A percentile compares a stretch with the other conserved stretches of the same genome.
These are phyloP conservation scores for Bubalus kerabau DNA, from an alignment of 2,113 vertebrate genomes.

Conservation along the genomic window DNA sequence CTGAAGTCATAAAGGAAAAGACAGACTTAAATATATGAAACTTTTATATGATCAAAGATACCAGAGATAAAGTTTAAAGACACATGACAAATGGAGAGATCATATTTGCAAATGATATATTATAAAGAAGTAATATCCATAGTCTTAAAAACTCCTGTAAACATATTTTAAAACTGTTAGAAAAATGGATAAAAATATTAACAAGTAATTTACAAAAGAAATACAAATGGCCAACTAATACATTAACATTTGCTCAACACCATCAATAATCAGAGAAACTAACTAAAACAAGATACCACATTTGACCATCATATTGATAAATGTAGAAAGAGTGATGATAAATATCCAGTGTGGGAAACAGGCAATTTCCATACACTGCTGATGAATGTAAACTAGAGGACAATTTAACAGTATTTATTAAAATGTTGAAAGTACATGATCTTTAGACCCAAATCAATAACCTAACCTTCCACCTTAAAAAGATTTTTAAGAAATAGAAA, in stretches of 20 bases:
- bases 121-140: background rate
- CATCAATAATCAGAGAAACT: background rate
- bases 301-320: background rate
- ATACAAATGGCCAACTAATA: background rate
- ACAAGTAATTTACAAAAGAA: background rate
- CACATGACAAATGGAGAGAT: background rate
- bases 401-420: background rate
- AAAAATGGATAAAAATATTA: background rate
- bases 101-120: background rate
- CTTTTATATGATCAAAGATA: background rate
- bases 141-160: background rate
- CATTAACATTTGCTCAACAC: background rate
- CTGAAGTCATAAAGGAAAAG: constrained; percentile 13
- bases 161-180: background rate
- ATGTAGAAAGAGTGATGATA: background rate
- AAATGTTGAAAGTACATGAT: background rate
- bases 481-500: background rate
- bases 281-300: background rate
- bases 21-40: background rate
- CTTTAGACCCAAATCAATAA: background rate
- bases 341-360: background rate
- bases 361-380: background rate
- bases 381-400: background rate
- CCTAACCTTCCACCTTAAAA: background rate
- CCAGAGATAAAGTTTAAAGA: constrained; percentile 7